Evolutionary conservation across 1,140 invertebrate species (phyloP), one percentile per base, ranked within the genome.

Genomic region (Cepaea nemoralis): DNA sequence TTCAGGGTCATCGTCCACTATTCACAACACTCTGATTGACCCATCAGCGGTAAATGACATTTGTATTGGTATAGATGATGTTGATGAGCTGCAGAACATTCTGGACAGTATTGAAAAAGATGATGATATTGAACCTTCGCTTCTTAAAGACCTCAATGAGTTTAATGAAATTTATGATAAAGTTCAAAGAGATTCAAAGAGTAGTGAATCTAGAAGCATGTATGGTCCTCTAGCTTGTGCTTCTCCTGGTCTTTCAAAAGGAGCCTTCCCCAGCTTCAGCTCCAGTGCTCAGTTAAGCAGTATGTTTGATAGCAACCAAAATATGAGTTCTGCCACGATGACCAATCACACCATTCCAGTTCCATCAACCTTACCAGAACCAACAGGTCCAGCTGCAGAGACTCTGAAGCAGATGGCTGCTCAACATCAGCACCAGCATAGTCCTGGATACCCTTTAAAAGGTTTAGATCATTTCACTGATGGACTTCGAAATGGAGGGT

Each of bases 321-420:
- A 37, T 78, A 73, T 39, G 27, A 80, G 63, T 63, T 45, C 81
- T 50, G 75, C 63, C 66, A 42, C 81, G 77, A 82, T 85, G 71
- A 77, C 84, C 77, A 80, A 85, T 66, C 77, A 84, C 73, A 77
- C 84, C 77, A 45, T 40, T 76, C 77, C 76, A 55, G 45, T 83
- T 24, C 73, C 85, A 35, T 71, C 77, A 33, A 42, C 69, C 67
- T 80, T 81, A 67, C 80, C 71, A 80, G 84, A 85, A 42, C 70
- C 83, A 8, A 87, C 87, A 39, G 96, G 95, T 79, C 95, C 96
- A 12, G 97, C 97, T 0, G 97, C 97, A 6, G 96, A 97, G 92
- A 98, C 96, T 0, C 92, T 98, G 16, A 98, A 98, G 90, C 96
- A 98, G 87, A 97, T 98, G 96, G 97, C 97, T 6, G 96, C 98